These are phyloP conservation scores for Saiga tatarica DNA, from an alignment of 2,113 vertebrate species.

Conservation along the genomic window DNA sequence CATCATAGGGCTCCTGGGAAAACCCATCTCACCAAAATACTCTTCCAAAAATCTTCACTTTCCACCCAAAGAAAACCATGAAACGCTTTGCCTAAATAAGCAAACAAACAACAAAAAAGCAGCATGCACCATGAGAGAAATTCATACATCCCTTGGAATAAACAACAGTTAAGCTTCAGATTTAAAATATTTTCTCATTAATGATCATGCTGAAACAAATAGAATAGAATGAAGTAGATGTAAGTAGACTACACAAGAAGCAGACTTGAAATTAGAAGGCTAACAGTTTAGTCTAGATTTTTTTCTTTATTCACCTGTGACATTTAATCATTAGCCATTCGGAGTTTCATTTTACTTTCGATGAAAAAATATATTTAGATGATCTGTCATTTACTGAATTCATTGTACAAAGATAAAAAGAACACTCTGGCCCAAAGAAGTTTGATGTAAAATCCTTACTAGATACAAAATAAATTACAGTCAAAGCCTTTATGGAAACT, in stretches of 20 bases:
- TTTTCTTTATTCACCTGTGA: not conserved
- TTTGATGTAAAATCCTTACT: not conserved
- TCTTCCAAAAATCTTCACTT: not conserved
- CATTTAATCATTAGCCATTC: not conserved
- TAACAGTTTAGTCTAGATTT: not conserved
- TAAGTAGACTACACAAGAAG: not conserved
- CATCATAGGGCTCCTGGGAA: not conserved
- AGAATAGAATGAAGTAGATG: not conserved
- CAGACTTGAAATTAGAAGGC: not conserved
- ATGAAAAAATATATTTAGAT: not conserved
- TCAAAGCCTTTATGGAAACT: not conserved
- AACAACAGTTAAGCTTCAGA: not conserved
- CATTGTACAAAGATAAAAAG: not conserved
- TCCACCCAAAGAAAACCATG: not conserved
- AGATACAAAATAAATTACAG: not conserved
- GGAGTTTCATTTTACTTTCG: not conserved
- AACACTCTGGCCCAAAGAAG: not conserved
- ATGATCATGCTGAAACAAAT: not conserved
- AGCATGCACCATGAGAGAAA: not conserved
- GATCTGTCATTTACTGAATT: not conserved
- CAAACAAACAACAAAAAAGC: not conserved
- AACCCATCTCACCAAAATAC: not conserved
- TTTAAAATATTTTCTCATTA: not conserved
- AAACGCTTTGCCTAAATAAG: not conserved
- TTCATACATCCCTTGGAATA: not conserved